Percentiles rank a stretch among this genome's conserved stretches.
phyloP scores from a whole-genome alignment of 1,140 invertebrate genomes.

The Drosophila azteca region DNA sequence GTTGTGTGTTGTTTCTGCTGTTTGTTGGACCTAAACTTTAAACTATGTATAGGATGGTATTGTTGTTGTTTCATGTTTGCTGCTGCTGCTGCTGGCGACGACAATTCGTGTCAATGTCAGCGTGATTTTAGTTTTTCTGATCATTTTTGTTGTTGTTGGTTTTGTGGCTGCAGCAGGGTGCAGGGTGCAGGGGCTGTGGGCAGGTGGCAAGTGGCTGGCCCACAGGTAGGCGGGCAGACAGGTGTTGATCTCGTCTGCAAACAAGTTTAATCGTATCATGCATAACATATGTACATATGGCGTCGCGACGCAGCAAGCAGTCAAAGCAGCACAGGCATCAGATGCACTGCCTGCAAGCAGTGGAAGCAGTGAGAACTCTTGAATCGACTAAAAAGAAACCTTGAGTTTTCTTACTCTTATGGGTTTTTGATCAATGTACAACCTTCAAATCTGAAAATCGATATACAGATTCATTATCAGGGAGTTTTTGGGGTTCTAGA shows the following conservation, averaged over 20 bases:
- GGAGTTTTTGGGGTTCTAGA: too few species aligned
- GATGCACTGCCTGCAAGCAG: too few species aligned
- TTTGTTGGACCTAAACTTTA: constrained; percentile 66
- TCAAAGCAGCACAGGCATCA: too few species aligned
- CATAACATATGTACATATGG: constrained; percentile 45
- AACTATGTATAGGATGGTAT: constrained; percentile 49
- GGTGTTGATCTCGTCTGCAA: constrained; percentile 34
- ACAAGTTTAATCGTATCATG: constrained; percentile 58
- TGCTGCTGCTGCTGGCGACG: constrained; percentile 34
- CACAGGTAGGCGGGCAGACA: constrained; percentile 9
- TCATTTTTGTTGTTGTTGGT: constrained; percentile 29
- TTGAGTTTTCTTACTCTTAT: too few species aligned
- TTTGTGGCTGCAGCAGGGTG: constrained; percentile 2
- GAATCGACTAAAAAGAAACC: too few species aligned
- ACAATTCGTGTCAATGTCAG: constrained; percentile 81
- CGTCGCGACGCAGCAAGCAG: constrained; percentile 9
- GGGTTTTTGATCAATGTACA: too few species aligned
- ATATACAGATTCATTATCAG: too few species aligned
- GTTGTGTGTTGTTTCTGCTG: constrained; percentile 13
- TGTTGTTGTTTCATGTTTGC: constrained; percentile 18
- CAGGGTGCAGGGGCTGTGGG: neutral
- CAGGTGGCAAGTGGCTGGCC: too few species aligned
- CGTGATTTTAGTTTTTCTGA: constrained; percentile 64
- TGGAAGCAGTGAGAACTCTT: neutral
- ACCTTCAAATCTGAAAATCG: too few species aligned